Evolutionary conservation across 1,140 invertebrate species (phyloP).

Genomic region (Drosophila guanche): DNA sequence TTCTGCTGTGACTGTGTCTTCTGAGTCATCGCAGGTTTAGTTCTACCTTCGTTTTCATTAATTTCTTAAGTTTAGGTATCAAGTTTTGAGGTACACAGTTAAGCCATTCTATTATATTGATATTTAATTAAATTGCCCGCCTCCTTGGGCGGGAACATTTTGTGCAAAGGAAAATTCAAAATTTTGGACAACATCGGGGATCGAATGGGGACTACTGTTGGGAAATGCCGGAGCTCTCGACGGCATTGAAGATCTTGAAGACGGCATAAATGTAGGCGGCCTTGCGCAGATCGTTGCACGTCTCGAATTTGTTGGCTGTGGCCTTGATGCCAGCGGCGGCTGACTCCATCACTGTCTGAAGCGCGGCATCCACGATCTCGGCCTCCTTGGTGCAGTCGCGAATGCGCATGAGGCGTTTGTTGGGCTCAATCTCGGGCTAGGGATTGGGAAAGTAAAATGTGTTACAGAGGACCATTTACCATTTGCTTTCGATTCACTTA

Average conservation of each 20-base stretch:
- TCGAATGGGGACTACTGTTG: slow-evolving; percentile 40
- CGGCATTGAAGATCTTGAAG: slow-evolving; percentile 92
- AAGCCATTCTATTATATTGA: too few relatives aligned
- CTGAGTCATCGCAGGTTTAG: too few relatives aligned
- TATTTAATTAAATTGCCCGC: too few relatives aligned
- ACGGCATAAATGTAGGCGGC: slow-evolving; percentile 93
- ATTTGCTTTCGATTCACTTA: slow-evolving; percentile 6
- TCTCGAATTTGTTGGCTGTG: slow-evolving; percentile 88
- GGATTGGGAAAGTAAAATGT: too few relatives aligned
- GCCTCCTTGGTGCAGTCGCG: slow-evolving; percentile 87
- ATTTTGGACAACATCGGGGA: too few relatives aligned
- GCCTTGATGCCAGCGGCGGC: slow-evolving; percentile 88
- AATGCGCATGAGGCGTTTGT: slow-evolving; percentile 86
- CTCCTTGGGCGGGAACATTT: too few relatives aligned
- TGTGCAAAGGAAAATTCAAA: too few relatives aligned
- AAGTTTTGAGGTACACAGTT: too few relatives aligned
- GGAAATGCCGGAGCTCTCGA: slow-evolving; percentile 88
- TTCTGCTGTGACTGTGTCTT: too few relatives aligned
- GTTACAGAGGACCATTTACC: too few relatives aligned
- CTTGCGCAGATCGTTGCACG: slow-evolving; percentile 91
- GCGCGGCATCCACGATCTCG: slow-evolving; percentile 92
- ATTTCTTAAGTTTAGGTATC: too few relatives aligned
- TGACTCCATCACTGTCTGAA: slow-evolving; percentile 92
- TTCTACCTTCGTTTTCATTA: too few relatives aligned
- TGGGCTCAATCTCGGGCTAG: slow-evolving; percentile 85